Percentiles rank a stretch among this genome's conserved stretches.
phyloP scores from a whole-genome alignment of 2,888 invertebrate genomes.

The Sphinx pinastri region DNA sequence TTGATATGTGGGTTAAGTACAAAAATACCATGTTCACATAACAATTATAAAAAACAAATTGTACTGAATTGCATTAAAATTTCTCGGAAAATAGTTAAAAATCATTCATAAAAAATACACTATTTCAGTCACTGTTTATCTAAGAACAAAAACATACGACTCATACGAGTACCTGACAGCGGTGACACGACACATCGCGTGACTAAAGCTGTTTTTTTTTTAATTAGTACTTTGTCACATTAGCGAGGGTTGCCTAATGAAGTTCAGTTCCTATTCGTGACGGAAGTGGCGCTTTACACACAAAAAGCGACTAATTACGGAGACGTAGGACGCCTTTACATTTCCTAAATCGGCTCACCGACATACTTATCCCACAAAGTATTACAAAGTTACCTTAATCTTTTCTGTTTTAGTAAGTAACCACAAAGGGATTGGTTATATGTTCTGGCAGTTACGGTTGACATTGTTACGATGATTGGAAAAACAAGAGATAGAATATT shows the following conservation, averaged over 20 bases:
- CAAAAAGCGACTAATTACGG: conserved; percentile 56
- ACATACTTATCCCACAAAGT: not conserved
- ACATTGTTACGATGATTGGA: conserved; percentile 9
- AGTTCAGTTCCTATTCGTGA: conserved; percentile 43
- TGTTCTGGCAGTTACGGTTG: not conserved
- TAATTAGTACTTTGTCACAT: conserved; percentile 44
- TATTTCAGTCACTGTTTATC: conserved; percentile 22
- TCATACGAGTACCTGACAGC: conserved; percentile 2
- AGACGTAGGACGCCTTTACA: conserved; percentile 34
- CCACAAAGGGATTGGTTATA: conserved; percentile 8
- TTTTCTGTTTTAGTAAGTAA: conserved; percentile 1
- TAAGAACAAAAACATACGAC: conserved; percentile 15
- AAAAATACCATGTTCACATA: no score
- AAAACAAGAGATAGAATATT: not conserved
- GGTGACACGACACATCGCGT: conserved; percentile 40
- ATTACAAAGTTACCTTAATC: conserved; percentile 12
- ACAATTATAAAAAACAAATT: no score
- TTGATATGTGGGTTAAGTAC: not conserved
- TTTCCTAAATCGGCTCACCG: conserved; percentile 10
- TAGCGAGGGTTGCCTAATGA: conserved; percentile 46
- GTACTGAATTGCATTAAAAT: no score
- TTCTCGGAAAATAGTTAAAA: not conserved
- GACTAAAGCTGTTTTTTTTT: conserved; percentile 35
- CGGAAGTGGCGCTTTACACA: conserved; percentile 41
- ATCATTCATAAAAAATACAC: conserved; percentile 18